A percentile compares a stretch with the other conserved stretches of the same genome.
Conservation (phyloP, 1,140 invertebrate genomes). For the Himalopsyche phryganea region DNA sequence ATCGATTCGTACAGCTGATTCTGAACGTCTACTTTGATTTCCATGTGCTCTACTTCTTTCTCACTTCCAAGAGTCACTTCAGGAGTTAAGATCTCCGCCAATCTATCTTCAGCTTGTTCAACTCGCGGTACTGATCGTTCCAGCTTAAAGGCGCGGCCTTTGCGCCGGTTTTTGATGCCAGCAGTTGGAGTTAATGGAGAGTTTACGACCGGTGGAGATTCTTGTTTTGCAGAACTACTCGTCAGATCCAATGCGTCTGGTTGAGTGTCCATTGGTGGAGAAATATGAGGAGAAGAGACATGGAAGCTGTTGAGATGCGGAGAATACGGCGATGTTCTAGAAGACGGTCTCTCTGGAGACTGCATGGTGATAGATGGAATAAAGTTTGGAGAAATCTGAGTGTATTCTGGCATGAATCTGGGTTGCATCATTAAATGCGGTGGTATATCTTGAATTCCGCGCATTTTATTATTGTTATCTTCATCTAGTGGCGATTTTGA, state of each 20-base stretch:
- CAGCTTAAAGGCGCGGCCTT: constrained; percentile 75
- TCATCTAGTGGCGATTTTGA: constrained; percentile 17
- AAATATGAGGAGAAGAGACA: constrained; percentile 35
- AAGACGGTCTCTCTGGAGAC: constrained; percentile 12
- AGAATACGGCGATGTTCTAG: constrained; percentile 37
- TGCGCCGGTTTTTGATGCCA: constrained; percentile 65
- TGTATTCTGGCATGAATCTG: constrained; percentile 19
- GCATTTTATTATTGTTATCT: constrained; percentile 3
- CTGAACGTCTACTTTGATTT: constrained; percentile 22
- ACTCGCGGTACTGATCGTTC: constrained; percentile 55
- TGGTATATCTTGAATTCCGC: constrained; percentile 3
- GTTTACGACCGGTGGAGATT: constrained; percentile 26
- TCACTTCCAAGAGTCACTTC: constrained; percentile 37
- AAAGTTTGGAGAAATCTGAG: constrained; percentile 10
- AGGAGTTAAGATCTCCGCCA: constrained; percentile 29
- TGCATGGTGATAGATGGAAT: constrained; percentile 27
- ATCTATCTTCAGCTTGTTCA: constrained; percentile 44
- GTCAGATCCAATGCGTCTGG: constrained; percentile 57
- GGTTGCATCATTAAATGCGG: constrained; percentile 21
- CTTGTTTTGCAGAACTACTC: constrained; percentile 47
- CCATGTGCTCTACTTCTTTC: constrained; percentile 17
- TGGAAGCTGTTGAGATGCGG: constrained; percentile 41
- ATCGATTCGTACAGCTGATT: constrained; percentile 16
- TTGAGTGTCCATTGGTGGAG: constrained; percentile 37
- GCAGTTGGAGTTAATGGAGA: constrained; percentile 43